Evolutionary conservation across 2,888 invertebrate species (phyloP), one percentile per base, ranked within the genome.

Genomic region (Acanthosepion pharaonis): DNA sequence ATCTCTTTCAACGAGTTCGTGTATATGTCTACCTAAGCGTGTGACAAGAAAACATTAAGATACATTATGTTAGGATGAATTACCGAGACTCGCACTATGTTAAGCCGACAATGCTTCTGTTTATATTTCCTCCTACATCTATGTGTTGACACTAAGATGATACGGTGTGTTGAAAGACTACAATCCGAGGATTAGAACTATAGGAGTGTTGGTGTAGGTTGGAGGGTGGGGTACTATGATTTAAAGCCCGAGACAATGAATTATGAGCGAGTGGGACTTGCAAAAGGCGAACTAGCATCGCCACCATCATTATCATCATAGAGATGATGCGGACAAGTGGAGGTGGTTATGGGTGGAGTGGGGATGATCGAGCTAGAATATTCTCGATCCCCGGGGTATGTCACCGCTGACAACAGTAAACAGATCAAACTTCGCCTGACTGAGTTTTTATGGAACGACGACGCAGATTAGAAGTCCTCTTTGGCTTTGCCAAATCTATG

Each of bases 101-200:
- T n/a, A n/a, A 78, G n/a, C 78, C 78, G 28, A 78, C 78, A n/a
- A 78, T 28, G 8, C n/a, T 11, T 9, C 78, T 78, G 78, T 28
- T 15, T n/a, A n/a, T 78, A 78, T 78, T 78, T 78, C n/a, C 28
- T n/a, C 78, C 1, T 78, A n/a, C 28, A n/a, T 28, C 78, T 78
- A 78, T 28, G 78, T 78, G 78, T 78, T 78, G 78, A 78, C 78
- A 28, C 78, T 78, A 78, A 78, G 78, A 78, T 78, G 78, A 78
- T 78, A 78, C 78, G 78, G 78, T 78, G 78, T 78, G 78, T 78
- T 78, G 78, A 78, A 78, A 78, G 78, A n/a, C n/a, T 78, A n/a
- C n/a, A 78, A n/a, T 78, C 78, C 78, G 8, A 28, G 78, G 78
- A 78, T 78, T 78, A 78, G 9, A 55, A 78, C 78, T 78, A 28